phyloP scores from a whole-genome alignment of 2,888 invertebrate genomes.

The Tortrix viridana region DNA sequence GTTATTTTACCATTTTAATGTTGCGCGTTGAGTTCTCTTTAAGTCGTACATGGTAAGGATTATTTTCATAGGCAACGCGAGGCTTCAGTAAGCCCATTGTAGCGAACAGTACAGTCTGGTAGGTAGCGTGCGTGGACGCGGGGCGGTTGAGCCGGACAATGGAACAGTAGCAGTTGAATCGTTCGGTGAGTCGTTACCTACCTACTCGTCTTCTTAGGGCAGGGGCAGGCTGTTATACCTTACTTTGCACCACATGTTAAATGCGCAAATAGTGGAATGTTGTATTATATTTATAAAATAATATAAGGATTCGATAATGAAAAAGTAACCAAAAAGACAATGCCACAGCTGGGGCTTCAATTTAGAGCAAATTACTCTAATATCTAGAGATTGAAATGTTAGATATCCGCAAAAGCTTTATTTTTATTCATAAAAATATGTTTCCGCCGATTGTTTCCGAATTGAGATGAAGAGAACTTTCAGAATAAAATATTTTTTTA shows the following conservation, averaged over 20 bases:
- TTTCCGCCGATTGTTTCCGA: too few species aligned
- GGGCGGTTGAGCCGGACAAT: conserved; percentile 38
- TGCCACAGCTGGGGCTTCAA: too few species aligned
- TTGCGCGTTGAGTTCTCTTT: conserved; percentile 19
- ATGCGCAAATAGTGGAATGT: too few species aligned
- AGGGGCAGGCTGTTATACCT: conserved; percentile 7
- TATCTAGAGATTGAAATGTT: too few species aligned
- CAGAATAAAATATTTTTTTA: too few species aligned
- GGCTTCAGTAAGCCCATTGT: conserved; percentile 24
- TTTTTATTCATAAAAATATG: too few species aligned
- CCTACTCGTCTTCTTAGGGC: conserved; percentile 21
- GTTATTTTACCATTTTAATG: conserved; percentile 26
- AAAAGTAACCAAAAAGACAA: too few species aligned
- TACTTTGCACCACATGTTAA: not conserved
- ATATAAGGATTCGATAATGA: too few species aligned
- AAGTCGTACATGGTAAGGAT: conserved; percentile 18
- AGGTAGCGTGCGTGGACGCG: conserved; percentile 38
- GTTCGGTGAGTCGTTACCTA: conserved; percentile 32
- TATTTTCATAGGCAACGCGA: conserved; percentile 11
- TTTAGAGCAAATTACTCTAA: too few species aligned
- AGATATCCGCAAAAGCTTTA: too few species aligned
- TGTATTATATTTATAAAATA: too few species aligned
- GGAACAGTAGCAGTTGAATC: conserved; percentile 36
- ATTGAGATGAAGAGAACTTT: too few species aligned
- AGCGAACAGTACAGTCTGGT: conserved; percentile 25